Evolutionary conservation across 2,113 vertebrate genomes (phyloP), one percentile per base, ranked within the genome.

Genomic region (Galbula dea): DNA sequence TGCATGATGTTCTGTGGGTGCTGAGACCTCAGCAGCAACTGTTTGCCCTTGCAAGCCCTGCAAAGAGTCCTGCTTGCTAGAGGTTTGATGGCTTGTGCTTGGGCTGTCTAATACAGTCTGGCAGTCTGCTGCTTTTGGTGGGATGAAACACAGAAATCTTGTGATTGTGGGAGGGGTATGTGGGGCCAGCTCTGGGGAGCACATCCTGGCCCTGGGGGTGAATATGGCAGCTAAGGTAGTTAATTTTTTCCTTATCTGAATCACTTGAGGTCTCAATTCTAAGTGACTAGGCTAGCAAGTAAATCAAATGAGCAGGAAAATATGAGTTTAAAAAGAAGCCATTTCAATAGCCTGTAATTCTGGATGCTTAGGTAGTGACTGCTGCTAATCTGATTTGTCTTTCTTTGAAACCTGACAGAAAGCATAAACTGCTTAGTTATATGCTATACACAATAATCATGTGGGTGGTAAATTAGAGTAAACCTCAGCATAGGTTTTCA

Each of bases 311-410:
- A 78, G 41, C 32, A 54, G 57, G 75, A 51, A 75, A 67, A 46
- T 29, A 27, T 41, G 32, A 39, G 13, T 54, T 32, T 57, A 39
- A 61, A 89, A 52, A 62, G 52, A 12, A 52, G 7, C 10, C 23
- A 43, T 81, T 96, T 89, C 36, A 59, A 0, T 65, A 63, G n/a
- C 82, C 9, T 68, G 18, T 85, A 55, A 55, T 89, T 88, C 54
- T 90, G 22, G 6, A 21, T 85, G 37, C 62, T 91, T 88, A 90
- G 52, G 71, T 88, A 52, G 58, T 83, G 41, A 73, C 54, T 69
- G 45, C 62, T 73, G 55, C 79, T 93, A 73, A 90, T 92, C 90
- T 88, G 86, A 85, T 95, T 85, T 93, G 41, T 66, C 27, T 73
- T 12, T 65, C 62, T 88, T 69, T 83, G 52, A 93, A 86, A 73